Evolutionary conservation across 53 echinoderm and acorn worm species (phyloP).

Genomic region (Crossaster papposus): DNA sequence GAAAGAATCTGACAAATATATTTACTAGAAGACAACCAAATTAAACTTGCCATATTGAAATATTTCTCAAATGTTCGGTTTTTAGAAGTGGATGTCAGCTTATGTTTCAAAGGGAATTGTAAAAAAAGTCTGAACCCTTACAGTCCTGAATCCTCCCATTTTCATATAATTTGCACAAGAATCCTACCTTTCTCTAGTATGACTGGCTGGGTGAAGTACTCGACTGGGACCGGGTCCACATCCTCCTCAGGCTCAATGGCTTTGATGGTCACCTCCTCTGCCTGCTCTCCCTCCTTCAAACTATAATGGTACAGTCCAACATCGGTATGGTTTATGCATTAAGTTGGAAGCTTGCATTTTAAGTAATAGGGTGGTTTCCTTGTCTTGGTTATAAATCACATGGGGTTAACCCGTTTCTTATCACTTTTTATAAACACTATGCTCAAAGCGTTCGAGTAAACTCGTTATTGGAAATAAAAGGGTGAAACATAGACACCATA

Average conservation of each 20-base stretch:
- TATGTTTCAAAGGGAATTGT: neutral
- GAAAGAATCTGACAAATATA: neutral
- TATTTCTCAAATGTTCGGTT: neutral
- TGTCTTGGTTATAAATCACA: neutral
- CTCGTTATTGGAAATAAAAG: too few relatives aligned
- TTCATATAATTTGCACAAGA: too few relatives aligned
- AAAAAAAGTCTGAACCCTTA: neutral
- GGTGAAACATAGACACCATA: too few relatives aligned
- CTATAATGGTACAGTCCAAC: conserved; percentile 46
- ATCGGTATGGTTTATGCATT: neutral
- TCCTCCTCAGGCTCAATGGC: conserved; percentile 68
- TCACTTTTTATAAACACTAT: too few relatives aligned
- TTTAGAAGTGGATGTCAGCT: neutral
- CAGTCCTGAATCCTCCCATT: too few relatives aligned
- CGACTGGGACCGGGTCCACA: conserved; percentile 81
- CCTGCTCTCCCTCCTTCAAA: conserved; percentile 69
- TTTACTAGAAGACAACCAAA: too few relatives aligned
- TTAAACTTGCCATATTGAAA: too few relatives aligned
- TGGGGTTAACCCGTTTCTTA: neutral
- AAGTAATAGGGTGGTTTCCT: neutral
- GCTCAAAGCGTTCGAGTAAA: too few relatives aligned
- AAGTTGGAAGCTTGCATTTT: neutral
- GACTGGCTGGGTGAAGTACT: conserved; percentile 83
- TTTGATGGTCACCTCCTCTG: conserved; percentile 51
- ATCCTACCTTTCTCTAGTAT: conserved; percentile 87